Conservation (phyloP, 2,797 vertebrate genomes). For the Lithobates pipiens region DNA sequence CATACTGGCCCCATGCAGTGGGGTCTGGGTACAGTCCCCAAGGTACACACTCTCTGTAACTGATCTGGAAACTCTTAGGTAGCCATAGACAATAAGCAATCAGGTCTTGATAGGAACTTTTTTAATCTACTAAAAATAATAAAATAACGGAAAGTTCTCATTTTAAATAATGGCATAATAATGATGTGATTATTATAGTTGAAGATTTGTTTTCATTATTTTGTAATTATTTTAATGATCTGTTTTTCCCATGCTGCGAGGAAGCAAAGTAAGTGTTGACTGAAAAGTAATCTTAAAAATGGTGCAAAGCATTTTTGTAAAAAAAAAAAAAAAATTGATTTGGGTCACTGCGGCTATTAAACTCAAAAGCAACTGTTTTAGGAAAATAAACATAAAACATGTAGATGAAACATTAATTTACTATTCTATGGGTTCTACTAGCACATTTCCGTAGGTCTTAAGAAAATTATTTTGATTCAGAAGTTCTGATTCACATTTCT, state of each 20-base stretch:
- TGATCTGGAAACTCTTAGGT: too few species aligned
- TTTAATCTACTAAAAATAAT: not conserved
- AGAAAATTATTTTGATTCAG: not conserved
- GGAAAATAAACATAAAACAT: too few species aligned
- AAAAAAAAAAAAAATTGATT: not conserved
- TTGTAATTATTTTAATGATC: constrained; percentile 12
- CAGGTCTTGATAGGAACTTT: not conserved
- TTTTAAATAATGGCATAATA: constrained; percentile 8
- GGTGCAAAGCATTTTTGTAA: not conserved
- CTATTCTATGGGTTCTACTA: too few species aligned
- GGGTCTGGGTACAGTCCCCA: too few species aligned
- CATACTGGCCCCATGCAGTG: too few species aligned
- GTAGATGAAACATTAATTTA: too few species aligned
- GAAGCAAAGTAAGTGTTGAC: not conserved
- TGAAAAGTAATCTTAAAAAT: not conserved
- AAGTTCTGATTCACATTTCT: not conserved
- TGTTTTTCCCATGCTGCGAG: constrained; percentile 2
- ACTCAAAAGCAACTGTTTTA: not conserved
- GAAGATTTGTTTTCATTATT: constrained; percentile 5
- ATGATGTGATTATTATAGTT: not conserved
- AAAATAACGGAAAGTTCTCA: not conserved
- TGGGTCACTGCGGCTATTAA: not conserved
- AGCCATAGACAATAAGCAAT: too few species aligned
- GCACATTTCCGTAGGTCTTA: too few species aligned
- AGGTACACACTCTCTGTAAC: too few species aligned